These are phyloP conservation scores for Cephalopachus bancanus DNA, from an alignment of 2,797 vertebrate species.

Conservation along the genomic window DNA sequence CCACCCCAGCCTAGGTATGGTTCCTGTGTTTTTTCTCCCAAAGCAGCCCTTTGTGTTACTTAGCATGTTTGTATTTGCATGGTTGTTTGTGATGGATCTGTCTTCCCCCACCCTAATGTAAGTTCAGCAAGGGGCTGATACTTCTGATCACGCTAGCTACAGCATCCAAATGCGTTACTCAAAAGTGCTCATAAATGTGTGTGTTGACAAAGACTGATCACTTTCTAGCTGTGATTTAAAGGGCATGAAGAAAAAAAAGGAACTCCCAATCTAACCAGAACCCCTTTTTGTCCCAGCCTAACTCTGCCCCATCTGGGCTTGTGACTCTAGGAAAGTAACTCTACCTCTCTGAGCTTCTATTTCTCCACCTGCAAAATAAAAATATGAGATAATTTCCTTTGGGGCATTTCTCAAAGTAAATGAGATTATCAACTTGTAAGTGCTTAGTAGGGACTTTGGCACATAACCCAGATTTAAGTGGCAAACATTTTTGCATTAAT, in stretches of 20 bases:
- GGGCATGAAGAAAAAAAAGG: fast-evolving
- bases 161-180: background rate
- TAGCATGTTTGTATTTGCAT: no score
- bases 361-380: constrained; percentile 7
- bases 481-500: background rate
- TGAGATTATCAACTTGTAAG: background rate
- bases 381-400: background rate
- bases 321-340: background rate
- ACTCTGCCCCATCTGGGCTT: background rate
- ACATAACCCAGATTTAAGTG: background rate
- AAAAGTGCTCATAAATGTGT: background rate
- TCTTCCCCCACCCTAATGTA: background rate
- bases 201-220: background rate
- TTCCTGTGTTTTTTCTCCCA: background rate
- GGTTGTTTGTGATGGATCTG: background rate
- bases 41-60: background rate
- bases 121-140: background rate
- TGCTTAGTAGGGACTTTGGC: background rate
- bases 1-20: fast-evolving
- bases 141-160: background rate
- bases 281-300: background rate
- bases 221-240: background rate
- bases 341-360: background rate
- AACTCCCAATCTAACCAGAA: background rate
- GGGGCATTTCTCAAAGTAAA: background rate